These are phyloP conservation scores for Hermaeophaga mercurialis DNA, from an alignment of 2,888 invertebrate species.

Conservation along the genomic window DNA sequence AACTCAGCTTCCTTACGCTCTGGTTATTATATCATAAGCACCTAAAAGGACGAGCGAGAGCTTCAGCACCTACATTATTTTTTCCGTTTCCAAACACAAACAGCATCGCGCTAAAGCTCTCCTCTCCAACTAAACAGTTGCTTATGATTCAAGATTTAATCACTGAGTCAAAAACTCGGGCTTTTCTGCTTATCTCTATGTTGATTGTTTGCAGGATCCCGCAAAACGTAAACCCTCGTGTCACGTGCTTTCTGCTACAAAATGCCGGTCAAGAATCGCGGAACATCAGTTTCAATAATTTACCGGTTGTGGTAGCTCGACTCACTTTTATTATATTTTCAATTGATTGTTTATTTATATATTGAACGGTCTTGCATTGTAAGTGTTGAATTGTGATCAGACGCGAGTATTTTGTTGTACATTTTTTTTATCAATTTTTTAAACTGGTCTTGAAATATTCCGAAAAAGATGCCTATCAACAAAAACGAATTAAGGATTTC, in stretches of 20 bases:
- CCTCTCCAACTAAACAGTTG: no score
- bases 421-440: slow-evolving; percentile 5
- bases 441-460: not conserved
- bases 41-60: no score
- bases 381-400: not conserved
- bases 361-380: slow-evolving; percentile 7
- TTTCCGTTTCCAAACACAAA: no score
- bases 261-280: slow-evolving; percentile 34
- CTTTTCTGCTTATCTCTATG: no score
- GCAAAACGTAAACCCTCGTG: not conserved
- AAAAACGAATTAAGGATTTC: slow-evolving; percentile 26
- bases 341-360: slow-evolving; percentile 20
- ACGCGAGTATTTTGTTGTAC: not conserved
- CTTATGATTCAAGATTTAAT: no score
- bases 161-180: no score
- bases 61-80: no score
- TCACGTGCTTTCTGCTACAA: slow-evolving; percentile 36
- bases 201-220: not conserved
- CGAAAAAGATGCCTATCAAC: slow-evolving; percentile 23
- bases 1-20: no score
- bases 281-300: slow-evolving; percentile 33
- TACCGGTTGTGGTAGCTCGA: slow-evolving; percentile 26
- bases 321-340: no score
- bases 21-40: no score
- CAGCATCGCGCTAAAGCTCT: not conserved